phyloP scores from a whole-genome alignment of 2,888 invertebrate species.

The Drosophila paranaensis region DNA sequence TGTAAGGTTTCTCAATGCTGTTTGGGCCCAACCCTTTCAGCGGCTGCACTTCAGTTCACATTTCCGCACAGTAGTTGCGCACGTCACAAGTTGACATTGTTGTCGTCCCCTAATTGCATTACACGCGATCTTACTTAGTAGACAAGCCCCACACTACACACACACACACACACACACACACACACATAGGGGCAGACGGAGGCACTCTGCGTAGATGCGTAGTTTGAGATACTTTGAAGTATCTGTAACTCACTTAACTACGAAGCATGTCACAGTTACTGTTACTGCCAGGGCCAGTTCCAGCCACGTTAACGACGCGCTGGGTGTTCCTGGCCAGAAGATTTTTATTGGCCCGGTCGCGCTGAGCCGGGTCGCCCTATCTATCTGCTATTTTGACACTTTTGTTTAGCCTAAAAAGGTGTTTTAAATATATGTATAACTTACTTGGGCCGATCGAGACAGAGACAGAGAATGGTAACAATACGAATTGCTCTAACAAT shows the following conservation, averaged over 20 bases:
- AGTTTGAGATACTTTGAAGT: conserved; percentile 50
- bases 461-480: conserved; percentile 19
- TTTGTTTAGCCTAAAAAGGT: conserved; percentile 78
- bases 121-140: conserved; percentile 71
- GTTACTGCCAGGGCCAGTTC: conserved; percentile 19
- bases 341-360: conserved; percentile 42
- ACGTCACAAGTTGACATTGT: conserved; percentile 61
- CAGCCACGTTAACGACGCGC: conserved; percentile 21
- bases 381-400: conserved; percentile 77
- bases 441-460: conserved; percentile 40
- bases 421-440: conserved; percentile 75
- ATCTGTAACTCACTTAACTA: conserved; percentile 44
- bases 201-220: neutral
- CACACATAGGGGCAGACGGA: conserved; percentile 11
- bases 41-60: conserved; percentile 18
- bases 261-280: conserved; percentile 31
- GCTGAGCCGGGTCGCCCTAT: conserved; percentile 27
- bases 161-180: neutral
- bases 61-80: conserved; percentile 70
- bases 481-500: conserved; percentile 65
- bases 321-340: conserved; percentile 46
- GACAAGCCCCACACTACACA: conserved; percentile 44
- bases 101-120: conserved; percentile 74
- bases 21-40: neutral
- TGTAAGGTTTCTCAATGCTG: conserved; percentile 2